Evolutionary conservation across 2,113 vertebrate species (phyloP), one percentile per base, ranked within the genome.

Genomic region (Centropus unirufus): DNA sequence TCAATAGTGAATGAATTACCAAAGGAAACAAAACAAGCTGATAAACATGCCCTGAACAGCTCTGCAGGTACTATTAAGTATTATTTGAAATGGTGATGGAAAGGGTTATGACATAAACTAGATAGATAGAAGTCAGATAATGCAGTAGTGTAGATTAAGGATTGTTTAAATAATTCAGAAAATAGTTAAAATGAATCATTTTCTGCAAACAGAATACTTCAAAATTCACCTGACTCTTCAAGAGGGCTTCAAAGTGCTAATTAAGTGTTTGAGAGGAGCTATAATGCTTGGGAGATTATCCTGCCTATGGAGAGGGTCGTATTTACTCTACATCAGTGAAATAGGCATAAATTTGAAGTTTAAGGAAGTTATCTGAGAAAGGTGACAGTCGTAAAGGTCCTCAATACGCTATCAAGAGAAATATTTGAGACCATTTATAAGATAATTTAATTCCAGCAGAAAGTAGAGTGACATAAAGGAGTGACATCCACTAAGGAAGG

Each of bases 121-220:
- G 14, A 52, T 66, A 26, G 13, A 67, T 70, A 26, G 55, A 83
- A 72, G 36, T 29, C 39, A 87, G 22, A 34, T 85, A 64, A 29
- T 5, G 2, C 12, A 69, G 18, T 80, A 42, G 2, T 70, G 26
- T 46, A 67, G 79, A 62, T 94, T 77, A 79, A 87, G 13, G 8
- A 82, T 67, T 69, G 72, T 90, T 89, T 86, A 90, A 93, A 87
- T 90, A 95, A 78, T 79, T 94, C 89, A 92, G 74, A 92, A 96
- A 95, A 94, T 67, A 69, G 67, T 92, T 9, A 87, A 93, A 95
- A 80, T 49, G 14, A 77, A 44, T 96, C 4, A 90, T 90, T 94
- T 93, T 85, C 63, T 88, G 87, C 68, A 90, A 95, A 96, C 51
- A 93, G 70, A 91, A 88, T 63, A 77, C 94, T 96, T 88, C 85